phyloP scores from a whole-genome alignment of 2,797 vertebrate species.

The Gymnothorax javanicus region DNA sequence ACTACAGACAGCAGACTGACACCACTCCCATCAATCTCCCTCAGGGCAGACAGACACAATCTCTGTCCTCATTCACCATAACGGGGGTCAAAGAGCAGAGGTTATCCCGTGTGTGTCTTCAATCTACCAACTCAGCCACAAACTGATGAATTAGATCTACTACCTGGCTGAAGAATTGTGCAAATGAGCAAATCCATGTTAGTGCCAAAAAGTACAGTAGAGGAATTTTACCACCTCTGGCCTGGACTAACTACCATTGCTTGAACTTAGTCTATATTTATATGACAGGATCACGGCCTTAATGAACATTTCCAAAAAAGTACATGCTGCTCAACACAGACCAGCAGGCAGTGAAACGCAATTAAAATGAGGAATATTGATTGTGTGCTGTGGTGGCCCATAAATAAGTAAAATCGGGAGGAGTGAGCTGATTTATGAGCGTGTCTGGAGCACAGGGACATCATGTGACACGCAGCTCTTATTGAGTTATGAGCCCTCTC shows the following conservation, averaged over 20 bases:
- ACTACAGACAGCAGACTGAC: too few species aligned
- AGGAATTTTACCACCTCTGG: too few species aligned
- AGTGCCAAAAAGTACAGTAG: too few species aligned
- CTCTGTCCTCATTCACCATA: too few species aligned
- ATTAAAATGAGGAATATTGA: slow-evolving; percentile 84
- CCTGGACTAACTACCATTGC: background rate
- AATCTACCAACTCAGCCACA: too few species aligned
- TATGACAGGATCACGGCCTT: slow-evolving; percentile 44
- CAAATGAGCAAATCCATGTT: too few species aligned
- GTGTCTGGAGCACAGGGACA: slow-evolving; percentile 61
- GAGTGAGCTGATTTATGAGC: slow-evolving; percentile 78
- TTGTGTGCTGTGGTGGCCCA: slow-evolving; percentile 59
- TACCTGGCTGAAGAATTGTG: too few species aligned
- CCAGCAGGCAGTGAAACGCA: slow-evolving; percentile 72
- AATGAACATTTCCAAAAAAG: slow-evolving; percentile 77
- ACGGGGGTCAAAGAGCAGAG: too few species aligned
- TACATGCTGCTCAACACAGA: slow-evolving; percentile 68
- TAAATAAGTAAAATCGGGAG: slow-evolving; percentile 80
- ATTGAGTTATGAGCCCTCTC: slow-evolving; percentile 80
- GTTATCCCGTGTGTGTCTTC: too few species aligned
- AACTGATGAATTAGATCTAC: too few species aligned
- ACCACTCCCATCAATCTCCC: too few species aligned
- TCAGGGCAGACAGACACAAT: too few species aligned
- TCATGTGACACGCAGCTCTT: slow-evolving; percentile 72
- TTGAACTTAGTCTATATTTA: background rate